A percentile compares a stretch with the other conserved stretches of the same genome.
Conservation (phyloP, 2,797 vertebrate species). For the Muscicapa comitata region DNA sequence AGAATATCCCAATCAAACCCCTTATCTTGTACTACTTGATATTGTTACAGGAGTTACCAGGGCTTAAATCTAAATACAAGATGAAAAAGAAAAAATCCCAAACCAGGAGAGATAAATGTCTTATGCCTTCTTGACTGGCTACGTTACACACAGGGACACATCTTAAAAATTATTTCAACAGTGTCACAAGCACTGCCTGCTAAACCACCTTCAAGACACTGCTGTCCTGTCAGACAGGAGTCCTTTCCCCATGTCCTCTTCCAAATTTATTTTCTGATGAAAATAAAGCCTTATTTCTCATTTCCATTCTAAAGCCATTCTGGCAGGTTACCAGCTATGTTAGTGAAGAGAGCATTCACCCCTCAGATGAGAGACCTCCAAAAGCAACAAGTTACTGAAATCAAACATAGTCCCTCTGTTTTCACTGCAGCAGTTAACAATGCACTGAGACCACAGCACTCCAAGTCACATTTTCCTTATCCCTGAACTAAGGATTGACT, state of each 20-base stretch:
- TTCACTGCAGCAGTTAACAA: background rate
- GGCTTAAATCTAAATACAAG: background rate
- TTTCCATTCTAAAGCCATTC: background rate
- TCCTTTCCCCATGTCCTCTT: fast-evolving
- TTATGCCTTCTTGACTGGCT: background rate
- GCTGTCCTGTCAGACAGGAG: background rate
- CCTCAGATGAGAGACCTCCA: background rate
- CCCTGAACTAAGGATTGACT: background rate
- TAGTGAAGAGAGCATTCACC: background rate
- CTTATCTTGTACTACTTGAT: background rate
- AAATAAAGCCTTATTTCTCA: background rate
- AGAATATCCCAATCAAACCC: background rate
- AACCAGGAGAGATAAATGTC: background rate
- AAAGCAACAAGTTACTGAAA: background rate
- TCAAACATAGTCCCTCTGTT: background rate
- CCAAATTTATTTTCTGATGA: background rate
- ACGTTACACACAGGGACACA: background rate
- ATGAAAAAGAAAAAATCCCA: background rate
- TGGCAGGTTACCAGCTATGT: background rate
- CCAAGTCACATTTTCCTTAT: background rate
- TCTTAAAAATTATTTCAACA: background rate
- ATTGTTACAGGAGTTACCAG: background rate
- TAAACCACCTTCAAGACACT: background rate
- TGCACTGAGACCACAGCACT: background rate
- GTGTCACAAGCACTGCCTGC: background rate